Base-by-base conservation (phyloP, 2,113 vertebrate genomes). In the Melanerpes aurifrons region DNA sequence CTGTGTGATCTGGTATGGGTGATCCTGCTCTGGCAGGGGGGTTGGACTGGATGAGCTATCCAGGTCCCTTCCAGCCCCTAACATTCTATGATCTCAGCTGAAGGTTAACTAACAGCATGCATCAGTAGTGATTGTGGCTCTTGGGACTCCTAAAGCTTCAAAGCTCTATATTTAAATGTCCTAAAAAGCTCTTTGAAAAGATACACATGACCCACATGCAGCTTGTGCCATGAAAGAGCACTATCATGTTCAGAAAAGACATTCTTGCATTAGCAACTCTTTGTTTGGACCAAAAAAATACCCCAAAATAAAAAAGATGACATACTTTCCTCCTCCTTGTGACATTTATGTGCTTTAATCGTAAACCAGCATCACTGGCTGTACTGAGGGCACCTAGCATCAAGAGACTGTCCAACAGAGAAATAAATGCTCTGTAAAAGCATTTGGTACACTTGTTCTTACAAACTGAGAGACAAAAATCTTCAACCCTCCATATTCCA, bases 191-290 rank as follows among this genome's bases (percentile, higher is more conserved):
- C 45, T 64, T 67, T 37, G 32, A 63, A 85, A 66, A 48, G 4
- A 66, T 8, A n/a, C 3, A 22, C 11, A 7, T 2, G 7, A 43
- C 22, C 35, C 13, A 18, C 31, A 26, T 1, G 1, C 5, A 43
- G 12, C 31, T 43, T 57, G 10, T 12, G 29, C 18, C 69, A 53
- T 3, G 7, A 64, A 72, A 53, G 32, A 61, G 31, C 45, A 77
- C 3, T 8, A 13, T 9, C 28, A 19, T 17, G 9, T 31, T 37
- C 66, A 28, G 53, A 12, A 67, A 69, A 64, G 2, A 11, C 61
- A 10, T 5, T 56, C 57, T 50, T 16, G 5, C 14, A 61, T 82
- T 90, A 66, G 22, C 15, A 63, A 32, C 7, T 11, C 14, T 78
- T 78, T 79, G 4, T 59, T 68, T 37, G 57, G 56, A 15, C 12